Base-by-base conservation (phyloP, 2,797 vertebrate species). In the Pipistrellus pipistrellus region DNA sequence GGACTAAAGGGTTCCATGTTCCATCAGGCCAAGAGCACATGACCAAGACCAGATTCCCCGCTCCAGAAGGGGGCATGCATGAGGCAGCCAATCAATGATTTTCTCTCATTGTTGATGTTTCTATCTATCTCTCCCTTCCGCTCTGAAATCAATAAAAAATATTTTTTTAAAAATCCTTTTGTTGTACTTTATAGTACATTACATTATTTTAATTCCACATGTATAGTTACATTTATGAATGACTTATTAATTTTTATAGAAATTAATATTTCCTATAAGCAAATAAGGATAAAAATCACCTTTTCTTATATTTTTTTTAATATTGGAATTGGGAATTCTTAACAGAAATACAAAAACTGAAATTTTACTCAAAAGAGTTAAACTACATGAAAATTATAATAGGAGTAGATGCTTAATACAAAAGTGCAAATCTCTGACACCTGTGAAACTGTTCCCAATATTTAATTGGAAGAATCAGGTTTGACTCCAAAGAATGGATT, bases 301-400 rank as follows among this genome's bases (percentile, higher is more conserved):
- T 18, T 57, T 83, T 5, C 18, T 59, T 69, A 68, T 55, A 21
- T 78, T 68, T 51, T 51, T 73, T 1, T 68, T 92, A 20, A 5
- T 68, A 30, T 46, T 94, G 6, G 9, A 90, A 76, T 68, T 20
- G 32, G 6, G 27, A 21, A 48, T 38, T 84, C 84, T 75, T 53
- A 62, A 76, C 20, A 23, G 2, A 81, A 55, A 75, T n/a, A 18
- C 21, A 82, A 82, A 62, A 86, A 30, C 41, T 25, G 20, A 17
- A 89, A 72, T 90, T 94, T 69, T 46, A 85, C 8, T 32, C 38
- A 41, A 83, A 41, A 35, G 11, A 86, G 4, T 92, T 78, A 69
- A 84, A 62, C 18, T 85, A 38, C 14, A 64, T 44, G 68, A 88
- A 17, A 82, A 85, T 12, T 71, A 72, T 80, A 75, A 78, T 83